Conservation (phyloP, 2,113 vertebrate species). For the Callithrix jacchus region DNA sequence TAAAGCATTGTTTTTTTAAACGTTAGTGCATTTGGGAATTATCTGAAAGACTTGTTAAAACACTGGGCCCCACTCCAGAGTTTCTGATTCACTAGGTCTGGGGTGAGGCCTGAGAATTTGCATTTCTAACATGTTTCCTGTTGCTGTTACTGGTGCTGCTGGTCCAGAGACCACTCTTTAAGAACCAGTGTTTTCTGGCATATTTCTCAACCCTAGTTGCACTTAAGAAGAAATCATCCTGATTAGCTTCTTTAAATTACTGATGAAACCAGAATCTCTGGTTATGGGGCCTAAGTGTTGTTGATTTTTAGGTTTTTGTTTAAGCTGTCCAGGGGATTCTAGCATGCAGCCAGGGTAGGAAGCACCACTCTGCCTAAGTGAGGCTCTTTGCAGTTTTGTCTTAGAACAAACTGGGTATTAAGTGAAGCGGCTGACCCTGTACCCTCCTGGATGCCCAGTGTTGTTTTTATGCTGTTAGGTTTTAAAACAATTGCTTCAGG, state of each 20-base stretch:
- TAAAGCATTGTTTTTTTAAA: conserved; percentile 31
- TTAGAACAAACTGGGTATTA: background rate
- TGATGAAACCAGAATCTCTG: background rate
- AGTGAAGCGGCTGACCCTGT: background rate
- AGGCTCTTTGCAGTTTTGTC: background rate
- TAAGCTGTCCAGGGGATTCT: background rate
- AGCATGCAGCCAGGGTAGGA: background rate
- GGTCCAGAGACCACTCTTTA: background rate
- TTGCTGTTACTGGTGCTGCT: background rate
- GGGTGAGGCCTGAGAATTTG: background rate
- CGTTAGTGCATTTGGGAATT: background rate
- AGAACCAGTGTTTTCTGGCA: background rate
- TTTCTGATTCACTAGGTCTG: background rate
- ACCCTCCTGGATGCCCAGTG: background rate
- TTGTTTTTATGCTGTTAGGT: background rate
- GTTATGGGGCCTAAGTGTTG: background rate
- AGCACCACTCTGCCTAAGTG: background rate
- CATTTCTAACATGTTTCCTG: background rate
- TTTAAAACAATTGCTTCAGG: background rate
- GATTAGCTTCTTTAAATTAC: background rate
- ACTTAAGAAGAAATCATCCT: background rate
- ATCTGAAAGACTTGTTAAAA: background rate
- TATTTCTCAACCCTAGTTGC: background rate
- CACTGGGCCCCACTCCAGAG: background rate
- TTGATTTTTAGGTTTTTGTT: background rate